Evolutionary conservation across 2,888 invertebrate genomes (phyloP), one percentile per base, ranked within the genome.

Genomic region (Iselma pallidipennis): DNA sequence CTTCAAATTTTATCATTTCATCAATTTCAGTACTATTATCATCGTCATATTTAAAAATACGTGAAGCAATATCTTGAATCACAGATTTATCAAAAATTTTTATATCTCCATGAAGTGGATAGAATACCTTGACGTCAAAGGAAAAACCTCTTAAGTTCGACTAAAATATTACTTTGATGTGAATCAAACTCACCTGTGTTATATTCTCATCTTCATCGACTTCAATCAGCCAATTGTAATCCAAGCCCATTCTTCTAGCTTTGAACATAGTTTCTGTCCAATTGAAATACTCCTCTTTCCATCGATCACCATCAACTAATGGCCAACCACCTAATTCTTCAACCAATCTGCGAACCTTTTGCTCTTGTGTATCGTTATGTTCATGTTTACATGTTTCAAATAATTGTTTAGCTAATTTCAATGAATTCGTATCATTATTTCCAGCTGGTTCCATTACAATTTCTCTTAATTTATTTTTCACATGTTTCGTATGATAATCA

Each of bases 341-440:
- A 37, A 16, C 4, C 2, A 37, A 16, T 37, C 19, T 16, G 2
- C 5, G 16, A 1, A 37, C 7, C 19, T 16, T 19, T 6, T 3
- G 1, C 2, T 37, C 37, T 16, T 37, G 16, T 16, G 37, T 16
- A 4, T 16, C 37, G 9, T 37, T 9, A 37, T 16, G 16, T 9
- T 16, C 16, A 0, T 16, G 6, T 37, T n/a, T 82, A 70, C 84
- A 84, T 2, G 82, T 79, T 66, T 75, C 79, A 68, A 82, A 84
- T 28, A 83, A 77, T 29, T 78, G 68, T 63, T 83, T 83, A 23
- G 83, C 80, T 59, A 82, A 70, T 55, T 78, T 79, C 66, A 82
- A 81, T 56, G 83, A 81, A 52, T 80, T 78, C 0, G 80, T 79
- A 14, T 82, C 81, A 10, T 74, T 71, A 9, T 68, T 71, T 0